Conservation (phyloP, 1,140 invertebrate species). For the Fragariocoptes setiger region DNA sequence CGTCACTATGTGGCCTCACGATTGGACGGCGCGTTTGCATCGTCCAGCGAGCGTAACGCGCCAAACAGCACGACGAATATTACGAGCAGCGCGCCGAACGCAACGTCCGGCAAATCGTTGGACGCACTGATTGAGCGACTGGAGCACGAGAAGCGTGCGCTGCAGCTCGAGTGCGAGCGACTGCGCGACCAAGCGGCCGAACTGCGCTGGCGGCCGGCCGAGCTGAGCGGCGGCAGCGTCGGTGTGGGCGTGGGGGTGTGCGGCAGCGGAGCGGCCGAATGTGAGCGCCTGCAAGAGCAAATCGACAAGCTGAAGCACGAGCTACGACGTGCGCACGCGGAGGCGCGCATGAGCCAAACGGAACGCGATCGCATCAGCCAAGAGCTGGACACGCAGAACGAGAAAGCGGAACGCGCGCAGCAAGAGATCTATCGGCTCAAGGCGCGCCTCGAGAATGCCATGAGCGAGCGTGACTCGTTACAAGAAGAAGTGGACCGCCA, state of each 20-base stretch:
- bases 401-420: slow-evolving; percentile 67
- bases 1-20: no score
- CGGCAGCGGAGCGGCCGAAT: slow-evolving; percentile 8
- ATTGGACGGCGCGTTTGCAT: no score
- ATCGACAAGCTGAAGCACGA: slow-evolving; percentile 51
- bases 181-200: slow-evolving; percentile 14
- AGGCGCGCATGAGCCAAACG: slow-evolving; percentile 31
- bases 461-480: slow-evolving; percentile 61
- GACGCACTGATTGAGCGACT: neutral
- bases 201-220: slow-evolving; percentile 4
- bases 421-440: slow-evolving; percentile 73
- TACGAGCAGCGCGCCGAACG: no score
- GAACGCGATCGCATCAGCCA: slow-evolving; percentile 51
- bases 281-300: slow-evolving; percentile 29
- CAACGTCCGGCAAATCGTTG: no score
- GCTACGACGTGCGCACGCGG: slow-evolving; percentile 41
- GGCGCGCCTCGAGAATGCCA: slow-evolving; percentile 67
- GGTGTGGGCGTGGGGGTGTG: neutral
- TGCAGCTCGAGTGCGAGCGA: slow-evolving; percentile 56
- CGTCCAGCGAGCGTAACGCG: no score
- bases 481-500: slow-evolving; percentile 43
- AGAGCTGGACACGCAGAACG: slow-evolving; percentile 49
- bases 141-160: slow-evolving; percentile 21
- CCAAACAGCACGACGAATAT: no score
- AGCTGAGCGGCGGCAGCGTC: neutral